Percentiles rank a stretch among this genome's conserved stretches.
Conservation (phyloP, 2,888 invertebrate genomes). For the Agapetus fuscipes region DNA sequence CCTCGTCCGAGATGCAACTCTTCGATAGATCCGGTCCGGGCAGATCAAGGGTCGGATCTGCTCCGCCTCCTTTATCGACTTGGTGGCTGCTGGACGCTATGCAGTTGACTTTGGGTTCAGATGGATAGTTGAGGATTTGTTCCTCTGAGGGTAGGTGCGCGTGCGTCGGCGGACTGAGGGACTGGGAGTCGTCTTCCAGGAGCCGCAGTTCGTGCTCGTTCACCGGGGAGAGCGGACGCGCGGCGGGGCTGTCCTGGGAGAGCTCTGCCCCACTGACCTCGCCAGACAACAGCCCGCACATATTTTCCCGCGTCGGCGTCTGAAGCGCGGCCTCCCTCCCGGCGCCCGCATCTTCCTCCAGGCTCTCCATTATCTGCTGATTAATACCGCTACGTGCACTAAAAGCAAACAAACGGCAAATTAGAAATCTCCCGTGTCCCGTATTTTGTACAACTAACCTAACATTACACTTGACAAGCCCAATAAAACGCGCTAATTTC, state of each 20-base stretch:
- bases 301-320: constrained; percentile 47
- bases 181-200: constrained; percentile 1
- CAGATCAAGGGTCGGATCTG: too few relatives aligned
- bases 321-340: constrained; percentile 45
- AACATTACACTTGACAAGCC: constrained; percentile 20
- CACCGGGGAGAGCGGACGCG: constrained; percentile 22
- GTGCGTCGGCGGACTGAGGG: constrained; percentile 17
- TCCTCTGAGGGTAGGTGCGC: too few relatives aligned
- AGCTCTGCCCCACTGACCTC: constrained; percentile 32
- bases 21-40: constrained; percentile 9
- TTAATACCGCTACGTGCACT: constrained; percentile 45
- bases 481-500: constrained; percentile 17
- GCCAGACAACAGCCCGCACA: constrained; percentile 36
- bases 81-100: too few relatives aligned
- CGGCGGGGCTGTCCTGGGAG: constrained; percentile 18
- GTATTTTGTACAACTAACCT: constrained; percentile 18
- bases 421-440: constrained; percentile 12
- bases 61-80: too few relatives aligned
- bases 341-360: constrained; percentile 48
- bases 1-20: too few relatives aligned
- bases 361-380: constrained; percentile 49
- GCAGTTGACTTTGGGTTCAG: too few relatives aligned
- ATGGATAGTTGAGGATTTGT: too few relatives aligned
- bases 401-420: constrained; percentile 32
- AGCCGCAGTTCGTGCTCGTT: constrained; percentile 1